Evolutionary conservation across 2,113 vertebrate genomes (phyloP), one percentile per base, ranked within the genome.

Genomic region (Microcebus murinus): DNA sequence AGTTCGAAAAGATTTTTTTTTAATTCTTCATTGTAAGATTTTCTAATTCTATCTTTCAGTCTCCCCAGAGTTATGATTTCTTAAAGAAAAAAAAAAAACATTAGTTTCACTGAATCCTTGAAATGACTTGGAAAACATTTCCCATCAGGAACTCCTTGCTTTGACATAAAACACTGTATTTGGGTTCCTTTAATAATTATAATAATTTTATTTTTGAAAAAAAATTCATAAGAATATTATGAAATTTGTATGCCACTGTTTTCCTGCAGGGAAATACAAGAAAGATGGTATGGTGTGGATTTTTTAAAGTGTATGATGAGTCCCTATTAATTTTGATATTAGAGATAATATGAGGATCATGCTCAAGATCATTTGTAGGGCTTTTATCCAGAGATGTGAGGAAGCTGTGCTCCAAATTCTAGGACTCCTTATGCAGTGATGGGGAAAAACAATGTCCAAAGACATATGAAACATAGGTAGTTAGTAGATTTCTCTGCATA

Each of bases 261-360:
- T 86, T 25, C 27, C 42, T 84, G 4, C 5, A 82, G 34, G 36
- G 65, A 89, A 95, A 91, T 70, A 0, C 20, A 76, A 17, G 12
- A 34, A 21, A 84, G 23, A 88, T 14, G 23, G 11, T 85, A 59
- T 50, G 34, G 34, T 84, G 61, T 77, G 11, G 48, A 34, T 86
- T 96, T 97, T 89, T 63, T 9, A 52, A 63, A 94, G 31, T 36
- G 1, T 59, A 29, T 87, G 13, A 91, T 91, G n/a, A 95, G 12
- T 91, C 68, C 86, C 12, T 96, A 31, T 84, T 71, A 95, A 73
- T 92, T 97, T 96, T 80, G n/a, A 93, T 86, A 82, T 77, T 88
- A 34, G 73, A 88, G n/a, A 55, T 27, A 18, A 61, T 34, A 48
- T 61, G 42, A 20, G 3, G 31, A 31, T 94, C 67, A 77, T 65